Conservation (phyloP, 2,113 vertebrate genomes). For the Myrmecophaga tridactyla region DNA sequence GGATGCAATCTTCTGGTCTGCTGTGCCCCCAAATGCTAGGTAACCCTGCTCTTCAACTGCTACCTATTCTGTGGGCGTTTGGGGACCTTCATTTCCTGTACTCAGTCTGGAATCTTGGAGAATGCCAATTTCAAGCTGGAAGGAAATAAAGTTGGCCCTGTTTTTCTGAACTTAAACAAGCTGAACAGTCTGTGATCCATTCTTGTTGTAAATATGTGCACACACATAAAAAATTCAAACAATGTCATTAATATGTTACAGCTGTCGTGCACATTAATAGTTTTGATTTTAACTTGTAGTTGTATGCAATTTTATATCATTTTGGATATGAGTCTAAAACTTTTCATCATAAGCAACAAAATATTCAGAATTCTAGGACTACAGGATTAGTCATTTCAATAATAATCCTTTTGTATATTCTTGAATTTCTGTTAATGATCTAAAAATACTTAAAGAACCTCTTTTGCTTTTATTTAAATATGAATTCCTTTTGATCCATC, state of each 20-base stretch:
- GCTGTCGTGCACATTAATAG: background rate
- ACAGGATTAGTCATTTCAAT: conserved; percentile 29
- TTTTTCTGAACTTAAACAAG: conserved; percentile 1
- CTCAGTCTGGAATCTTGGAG: conserved; percentile 47
- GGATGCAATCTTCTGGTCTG: conserved; percentile 38
- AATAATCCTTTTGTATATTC: conserved; percentile 28
- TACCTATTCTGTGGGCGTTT: conserved; percentile 61
- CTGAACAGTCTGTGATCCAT: background rate
- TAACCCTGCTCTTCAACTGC: conserved; percentile 52
- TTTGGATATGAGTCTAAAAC: background rate
- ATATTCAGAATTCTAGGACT: conserved; percentile 17
- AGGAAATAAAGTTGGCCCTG: conserved; percentile 24
- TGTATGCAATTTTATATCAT: background rate
- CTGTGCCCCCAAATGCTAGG: conserved; percentile 4
- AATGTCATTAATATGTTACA: conserved; percentile 9
- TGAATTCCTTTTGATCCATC: conserved; percentile 57
- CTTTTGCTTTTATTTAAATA: conserved; percentile 61
- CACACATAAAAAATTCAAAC: background rate
- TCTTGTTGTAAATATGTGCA: conserved; percentile 26
- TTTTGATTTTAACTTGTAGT: conserved; percentile 10
- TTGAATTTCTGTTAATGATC: conserved; percentile 47
- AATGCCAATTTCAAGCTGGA: conserved; percentile 58
- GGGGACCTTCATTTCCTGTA: conserved; percentile 66
- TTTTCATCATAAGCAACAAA: conserved; percentile 29
- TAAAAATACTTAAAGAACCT: conserved; percentile 60